A percentile compares a stretch with the other conserved stretches of the same genome.
Conservation (phyloP, 2,797 vertebrate genomes). For the Pangasius larnaudii region DNA sequence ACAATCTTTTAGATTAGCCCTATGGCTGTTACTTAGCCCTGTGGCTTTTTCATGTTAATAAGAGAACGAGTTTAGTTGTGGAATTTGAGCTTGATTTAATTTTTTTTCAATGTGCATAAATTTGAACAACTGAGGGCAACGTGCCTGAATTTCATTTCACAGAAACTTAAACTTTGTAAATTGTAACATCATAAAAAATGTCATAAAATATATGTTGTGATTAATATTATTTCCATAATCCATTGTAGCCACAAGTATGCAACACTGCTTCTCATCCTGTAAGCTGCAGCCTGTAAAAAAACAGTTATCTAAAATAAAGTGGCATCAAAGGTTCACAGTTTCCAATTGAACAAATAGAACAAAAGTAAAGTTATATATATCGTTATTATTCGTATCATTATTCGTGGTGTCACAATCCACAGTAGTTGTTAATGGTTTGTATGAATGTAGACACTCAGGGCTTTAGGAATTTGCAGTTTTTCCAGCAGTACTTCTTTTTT, state of each 20-base stretch:
- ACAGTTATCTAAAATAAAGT: neutral
- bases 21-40: neutral
- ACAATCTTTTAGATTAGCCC: neutral
- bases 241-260: too few species aligned
- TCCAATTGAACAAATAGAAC: neutral
- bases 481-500: neutral
- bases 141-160: neutral
- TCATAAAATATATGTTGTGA: neutral
- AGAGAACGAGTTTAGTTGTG: neutral
- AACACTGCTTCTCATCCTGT: neutral
- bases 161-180: neutral
- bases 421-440: too few species aligned
- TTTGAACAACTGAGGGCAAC: neutral
- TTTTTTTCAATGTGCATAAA: neutral
- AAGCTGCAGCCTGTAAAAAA: neutral
- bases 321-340: neutral
- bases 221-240: neutral
- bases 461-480: too few species aligned
- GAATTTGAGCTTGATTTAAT: neutral
- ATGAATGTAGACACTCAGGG: too few species aligned
- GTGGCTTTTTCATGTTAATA: neutral
- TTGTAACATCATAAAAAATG: neutral
- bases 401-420: neutral
- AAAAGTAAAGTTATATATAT: neutral
- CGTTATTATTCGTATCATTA: too few species aligned